Evolutionary conservation across 64 coral and sea anemone species (phyloP).

Genomic region (Actinia equina): DNA sequence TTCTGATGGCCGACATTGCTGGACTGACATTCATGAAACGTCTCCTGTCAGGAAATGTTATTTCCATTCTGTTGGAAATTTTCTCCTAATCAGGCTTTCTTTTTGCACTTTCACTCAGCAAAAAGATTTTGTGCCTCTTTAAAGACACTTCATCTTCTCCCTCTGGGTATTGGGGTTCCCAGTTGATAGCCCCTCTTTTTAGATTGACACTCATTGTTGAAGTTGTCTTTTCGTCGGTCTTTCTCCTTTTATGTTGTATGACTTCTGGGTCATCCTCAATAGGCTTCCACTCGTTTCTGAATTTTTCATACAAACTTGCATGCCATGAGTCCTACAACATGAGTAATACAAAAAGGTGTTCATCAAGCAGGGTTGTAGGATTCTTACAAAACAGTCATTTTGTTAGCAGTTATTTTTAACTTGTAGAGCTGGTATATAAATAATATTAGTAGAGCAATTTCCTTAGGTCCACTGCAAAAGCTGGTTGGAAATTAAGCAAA

Average conservation of each 20-base stretch:
- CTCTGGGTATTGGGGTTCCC: constrained; percentile 48
- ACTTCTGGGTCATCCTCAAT: constrained; percentile 3
- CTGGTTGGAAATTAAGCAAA: too few relatives aligned
- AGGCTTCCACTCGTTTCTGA: constrained; percentile 14
- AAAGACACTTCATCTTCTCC: constrained; percentile 52
- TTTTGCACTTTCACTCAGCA: constrained; percentile 6
- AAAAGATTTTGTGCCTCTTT: constrained; percentile 2
- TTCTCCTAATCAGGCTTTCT: constrained; percentile 13
- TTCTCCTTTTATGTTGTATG: background rate
- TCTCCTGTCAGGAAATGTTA: constrained; percentile 28
- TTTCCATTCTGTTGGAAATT: constrained; percentile 2
- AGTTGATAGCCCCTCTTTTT: constrained; percentile 30
- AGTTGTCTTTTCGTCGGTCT: background rate
- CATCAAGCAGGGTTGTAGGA: too few relatives aligned
- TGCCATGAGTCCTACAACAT: constrained; percentile 19
- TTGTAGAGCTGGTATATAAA: too few relatives aligned
- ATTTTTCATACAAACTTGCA: constrained; percentile 22
- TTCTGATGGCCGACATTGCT: background rate
- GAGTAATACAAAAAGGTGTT: too few relatives aligned
- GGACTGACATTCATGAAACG: constrained; percentile 18
- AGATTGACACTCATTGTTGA: background rate
- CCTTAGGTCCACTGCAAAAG: too few relatives aligned
- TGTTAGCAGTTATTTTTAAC: too few relatives aligned
- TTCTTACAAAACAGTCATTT: too few relatives aligned
- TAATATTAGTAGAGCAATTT: too few relatives aligned